These are phyloP conservation scores for Venustoraphidia nigricollis DNA, from an alignment of 2,888 invertebrate genomes.

Conservation along the genomic window DNA sequence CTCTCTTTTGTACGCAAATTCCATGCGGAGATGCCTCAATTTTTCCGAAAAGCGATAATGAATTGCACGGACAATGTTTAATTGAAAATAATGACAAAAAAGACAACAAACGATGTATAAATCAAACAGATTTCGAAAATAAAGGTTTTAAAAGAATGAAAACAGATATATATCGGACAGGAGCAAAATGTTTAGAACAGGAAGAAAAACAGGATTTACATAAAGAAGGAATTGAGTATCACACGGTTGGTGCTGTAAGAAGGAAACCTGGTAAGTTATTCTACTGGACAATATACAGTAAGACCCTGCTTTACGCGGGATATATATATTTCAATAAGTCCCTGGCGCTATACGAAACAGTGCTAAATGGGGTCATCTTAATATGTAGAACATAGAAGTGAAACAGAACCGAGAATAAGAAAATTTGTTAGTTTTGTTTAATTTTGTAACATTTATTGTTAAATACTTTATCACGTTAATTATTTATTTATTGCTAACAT, in stretches of 20 bases:
- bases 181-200: slow-evolving; percentile 64
- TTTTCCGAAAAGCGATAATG: slow-evolving; percentile 36
- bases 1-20: slow-evolving; percentile 73
- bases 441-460: too few relatives aligned
- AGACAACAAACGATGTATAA: slow-evolving; percentile 12
- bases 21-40: slow-evolving; percentile 94
- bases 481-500: too few relatives aligned
- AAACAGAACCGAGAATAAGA: too few relatives aligned
- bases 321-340: too few relatives aligned
- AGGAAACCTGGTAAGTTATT: slow-evolving; percentile 61
- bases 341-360: too few relatives aligned
- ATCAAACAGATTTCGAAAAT: slow-evolving; percentile 14
- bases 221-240: slow-evolving; percentile 43
- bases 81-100: slow-evolving; percentile 13
- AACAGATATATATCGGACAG: slow-evolving; percentile 53
- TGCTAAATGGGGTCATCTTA: too few relatives aligned
- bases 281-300: neutral
- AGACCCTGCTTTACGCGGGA: too few relatives aligned
- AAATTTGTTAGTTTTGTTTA: too few relatives aligned
- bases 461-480: too few relatives aligned
- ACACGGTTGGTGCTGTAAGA: slow-evolving; percentile 53
- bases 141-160: slow-evolving; percentile 18
- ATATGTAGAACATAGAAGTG: too few relatives aligned
- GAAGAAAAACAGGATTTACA: slow-evolving; percentile 42
- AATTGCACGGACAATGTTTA: slow-evolving; percentile 14